Evolutionary conservation across 53 echinoderm and acorn worm genomes (phyloP).

Genomic region (Zoroaster sp.): DNA sequence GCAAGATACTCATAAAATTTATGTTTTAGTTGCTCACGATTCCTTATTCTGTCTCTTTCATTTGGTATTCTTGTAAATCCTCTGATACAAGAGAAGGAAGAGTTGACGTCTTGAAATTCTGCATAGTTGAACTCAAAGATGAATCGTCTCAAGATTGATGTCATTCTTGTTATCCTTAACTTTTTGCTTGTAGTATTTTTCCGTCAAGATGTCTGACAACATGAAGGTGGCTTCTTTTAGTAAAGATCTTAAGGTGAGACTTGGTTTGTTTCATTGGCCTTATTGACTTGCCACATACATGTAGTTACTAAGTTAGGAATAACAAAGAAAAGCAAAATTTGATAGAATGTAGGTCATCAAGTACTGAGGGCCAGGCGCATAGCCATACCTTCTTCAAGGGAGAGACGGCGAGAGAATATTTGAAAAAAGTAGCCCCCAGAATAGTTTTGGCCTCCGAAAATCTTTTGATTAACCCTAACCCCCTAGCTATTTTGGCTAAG

Average conservation of each 20-base stretch:
- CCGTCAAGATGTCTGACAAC: constrained; percentile 91
- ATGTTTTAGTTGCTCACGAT: too few relatives aligned
- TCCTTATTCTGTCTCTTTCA: background rate
- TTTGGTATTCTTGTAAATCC: background rate
- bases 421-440: too few relatives aligned
- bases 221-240: constrained; percentile 90
- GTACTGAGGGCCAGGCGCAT: too few relatives aligned
- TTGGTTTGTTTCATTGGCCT: background rate
- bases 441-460: too few relatives aligned
- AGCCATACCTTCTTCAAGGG: too few relatives aligned
- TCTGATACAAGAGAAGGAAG: background rate
- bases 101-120: background rate
- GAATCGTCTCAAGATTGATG: background rate
- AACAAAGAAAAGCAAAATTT: too few relatives aligned
- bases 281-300: background rate
- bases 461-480: too few relatives aligned
- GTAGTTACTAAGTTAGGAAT: too few relatives aligned
- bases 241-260: constrained; percentile 84
- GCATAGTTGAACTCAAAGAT: background rate
- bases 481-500: too few relatives aligned
- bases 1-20: too few relatives aligned
- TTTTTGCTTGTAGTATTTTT: constrained; percentile 74
- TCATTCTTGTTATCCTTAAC: constrained; percentile 18
- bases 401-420: too few relatives aligned
- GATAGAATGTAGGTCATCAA: too few relatives aligned